Evolutionary conservation across 2,113 vertebrate species (phyloP).

Genomic region (cattle (Bos taurus)): ARS-UCD2.0 NC_037328.1:18072501-18073000

Average conservation of each 20-base stretch:
- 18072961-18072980: background rate
- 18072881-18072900: background rate
- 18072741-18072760: background rate
- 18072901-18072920: background rate
- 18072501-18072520: background rate
- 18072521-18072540: background rate
- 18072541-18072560: background rate
- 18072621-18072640: background rate
- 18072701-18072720: background rate
- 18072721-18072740: background rate
- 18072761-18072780: background rate
- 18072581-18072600: background rate
- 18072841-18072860: background rate
- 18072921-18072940: background rate
- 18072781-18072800: background rate
- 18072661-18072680: background rate
- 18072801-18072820: background rate
- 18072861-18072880: background rate
- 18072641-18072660: background rate
- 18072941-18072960: background rate
- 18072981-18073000: background rate
- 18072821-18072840: background rate
- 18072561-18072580: background rate
- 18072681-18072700: background rate
- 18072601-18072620: rapidly evolving